Evolutionary conservation across 2,888 invertebrate genomes (phyloP).

Genomic region (Ormyrus labotus): DNA sequence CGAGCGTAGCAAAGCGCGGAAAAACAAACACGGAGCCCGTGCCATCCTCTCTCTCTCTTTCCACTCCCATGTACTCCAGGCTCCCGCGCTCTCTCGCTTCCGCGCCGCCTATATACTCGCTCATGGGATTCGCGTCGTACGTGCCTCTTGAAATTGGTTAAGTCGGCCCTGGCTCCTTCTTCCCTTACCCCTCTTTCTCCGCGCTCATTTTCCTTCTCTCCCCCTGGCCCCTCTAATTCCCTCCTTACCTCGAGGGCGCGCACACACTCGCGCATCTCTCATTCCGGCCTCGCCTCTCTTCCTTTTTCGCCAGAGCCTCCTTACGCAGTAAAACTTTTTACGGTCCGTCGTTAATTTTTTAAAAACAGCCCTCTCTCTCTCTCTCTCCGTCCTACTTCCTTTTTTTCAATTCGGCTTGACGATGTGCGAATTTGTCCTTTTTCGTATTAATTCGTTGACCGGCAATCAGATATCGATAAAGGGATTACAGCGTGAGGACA

Average conservation of each 20-base stretch:
- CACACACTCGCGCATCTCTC: conserved; percentile 13
- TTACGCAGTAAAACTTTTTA: conserved; percentile 49
- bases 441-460: too few species aligned
- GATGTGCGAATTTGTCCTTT: too few species aligned
- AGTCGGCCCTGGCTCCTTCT: conserved; percentile 64
- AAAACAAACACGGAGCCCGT: conserved; percentile 55
- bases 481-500: too few species aligned
- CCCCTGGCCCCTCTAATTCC: conserved; percentile 53
- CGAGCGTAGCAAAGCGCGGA: conserved; percentile 55
- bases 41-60: background rate
- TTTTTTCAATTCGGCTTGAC: too few species aligned
- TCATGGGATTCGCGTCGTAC: conserved; percentile 61
- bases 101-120: conserved; percentile 29
- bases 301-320: background rate
- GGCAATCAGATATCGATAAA: too few species aligned
- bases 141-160: conserved; percentile 68
- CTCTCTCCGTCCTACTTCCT: background rate
- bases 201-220: conserved; percentile 53
- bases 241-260: conserved; percentile 55
- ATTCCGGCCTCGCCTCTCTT: background rate
- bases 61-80: conserved; percentile 2
- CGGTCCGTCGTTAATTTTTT: conserved; percentile 46
- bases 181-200: conserved; percentile 1
- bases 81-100: conserved; percentile 4
- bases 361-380: conserved; percentile 7